Evolutionary conservation across 2,888 invertebrate species (phyloP).

Genomic region (Euphydryas editha): DNA sequence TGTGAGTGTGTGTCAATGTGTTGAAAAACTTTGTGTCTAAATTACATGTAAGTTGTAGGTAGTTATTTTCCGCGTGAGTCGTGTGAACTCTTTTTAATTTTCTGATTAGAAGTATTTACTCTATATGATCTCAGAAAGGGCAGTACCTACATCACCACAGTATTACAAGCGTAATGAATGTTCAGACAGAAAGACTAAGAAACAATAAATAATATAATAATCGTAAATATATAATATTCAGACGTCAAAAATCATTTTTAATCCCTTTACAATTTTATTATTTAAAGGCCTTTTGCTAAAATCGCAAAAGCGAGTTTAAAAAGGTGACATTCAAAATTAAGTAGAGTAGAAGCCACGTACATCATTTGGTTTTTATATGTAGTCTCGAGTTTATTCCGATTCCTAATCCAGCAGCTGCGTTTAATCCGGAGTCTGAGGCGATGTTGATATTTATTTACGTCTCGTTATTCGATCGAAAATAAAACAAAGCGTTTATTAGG

Average conservation of each 20-base stretch:
- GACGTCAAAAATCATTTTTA: not conserved
- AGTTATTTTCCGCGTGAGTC: no score
- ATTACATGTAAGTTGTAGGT: no score
- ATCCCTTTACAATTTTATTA: not conserved
- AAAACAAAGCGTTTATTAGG: slow-evolving; percentile 83
- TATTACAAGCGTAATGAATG: not conserved
- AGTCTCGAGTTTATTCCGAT: slow-evolving; percentile 25
- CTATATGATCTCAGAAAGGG: no score
- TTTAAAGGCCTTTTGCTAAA: not conserved
- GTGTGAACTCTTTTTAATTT: no score
- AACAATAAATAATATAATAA: no score
- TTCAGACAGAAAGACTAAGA: not conserved
- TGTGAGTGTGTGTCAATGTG: no score
- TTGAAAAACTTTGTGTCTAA: not conserved
- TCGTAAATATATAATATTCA: not conserved
- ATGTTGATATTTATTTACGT: slow-evolving; percentile 76
- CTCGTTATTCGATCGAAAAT: slow-evolving; percentile 77
- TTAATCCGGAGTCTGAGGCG: slow-evolving; percentile 73
- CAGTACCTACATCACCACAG: no score
- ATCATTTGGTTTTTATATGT: slow-evolving; percentile 21
- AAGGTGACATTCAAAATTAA: not conserved
- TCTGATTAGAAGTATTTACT: no score
- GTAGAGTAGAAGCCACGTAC: slow-evolving; percentile 1
- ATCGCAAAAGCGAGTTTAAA: not conserved
- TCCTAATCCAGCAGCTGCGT: slow-evolving; percentile 55